A percentile compares a stretch with the other conserved stretches of the same genome.
Evolutionary conservation across 1,140 invertebrate genomes (phyloP).

Genomic region (Eurosta solidaginis): DNA sequence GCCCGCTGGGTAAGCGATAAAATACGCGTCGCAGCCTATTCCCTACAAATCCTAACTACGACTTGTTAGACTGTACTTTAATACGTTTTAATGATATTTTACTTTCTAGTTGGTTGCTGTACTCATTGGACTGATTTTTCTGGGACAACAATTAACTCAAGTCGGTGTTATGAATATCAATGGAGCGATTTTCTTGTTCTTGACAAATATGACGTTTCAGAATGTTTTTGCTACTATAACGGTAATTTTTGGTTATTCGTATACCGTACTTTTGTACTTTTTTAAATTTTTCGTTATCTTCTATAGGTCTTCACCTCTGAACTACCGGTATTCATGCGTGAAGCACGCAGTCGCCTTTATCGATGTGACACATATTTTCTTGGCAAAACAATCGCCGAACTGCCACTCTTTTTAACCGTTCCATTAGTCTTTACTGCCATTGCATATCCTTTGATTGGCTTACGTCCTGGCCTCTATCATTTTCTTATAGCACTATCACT

Average conservation of each 20-base stretch:
- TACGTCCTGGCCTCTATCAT: constrained; percentile 72
- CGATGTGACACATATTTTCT: constrained; percentile 91
- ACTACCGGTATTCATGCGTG: constrained; percentile 87
- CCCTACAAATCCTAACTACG: neutral
- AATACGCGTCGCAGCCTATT: no score
- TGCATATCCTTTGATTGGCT: constrained; percentile 85
- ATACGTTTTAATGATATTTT: neutral
- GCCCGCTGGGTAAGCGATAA: no score
- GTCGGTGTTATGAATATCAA: constrained; percentile 95
- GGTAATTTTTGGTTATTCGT: constrained; percentile 66
- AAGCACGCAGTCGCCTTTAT: constrained; percentile 91
- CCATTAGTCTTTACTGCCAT: constrained; percentile 84
- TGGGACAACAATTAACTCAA: constrained; percentile 80
- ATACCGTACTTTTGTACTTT: neutral
- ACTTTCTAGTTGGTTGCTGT: constrained; percentile 77
- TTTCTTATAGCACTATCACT: constrained; percentile 79
- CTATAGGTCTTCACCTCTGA: constrained; percentile 89
- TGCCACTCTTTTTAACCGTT: constrained; percentile 79
- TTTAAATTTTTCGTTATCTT: neutral
- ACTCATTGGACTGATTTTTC: constrained; percentile 88
- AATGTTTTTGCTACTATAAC: constrained; percentile 88
- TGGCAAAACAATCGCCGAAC: constrained; percentile 87
- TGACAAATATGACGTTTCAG: constrained; percentile 93
- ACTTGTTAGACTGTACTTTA: no score
- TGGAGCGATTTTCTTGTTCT: constrained; percentile 90